A percentile compares a stretch with the other conserved stretches of the same genome.
phyloP scores from a whole-genome alignment of 2,888 invertebrate genomes.

The Phengaris arion region DNA sequence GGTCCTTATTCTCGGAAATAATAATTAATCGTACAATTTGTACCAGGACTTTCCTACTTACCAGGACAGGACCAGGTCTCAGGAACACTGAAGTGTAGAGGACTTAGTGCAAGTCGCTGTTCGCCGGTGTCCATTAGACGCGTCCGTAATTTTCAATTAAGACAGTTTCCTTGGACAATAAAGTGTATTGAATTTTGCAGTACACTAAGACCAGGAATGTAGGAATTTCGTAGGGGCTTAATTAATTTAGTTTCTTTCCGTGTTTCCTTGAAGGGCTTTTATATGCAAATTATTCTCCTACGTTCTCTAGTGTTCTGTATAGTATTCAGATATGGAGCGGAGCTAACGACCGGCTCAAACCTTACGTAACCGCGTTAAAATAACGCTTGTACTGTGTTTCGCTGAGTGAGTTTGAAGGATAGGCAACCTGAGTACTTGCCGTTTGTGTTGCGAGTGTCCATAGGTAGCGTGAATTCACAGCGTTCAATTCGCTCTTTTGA shows the following conservation, averaged over 20 bases:
- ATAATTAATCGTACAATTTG: background rate
- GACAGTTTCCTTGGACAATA: slow-evolving; percentile 19
- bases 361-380: no score
- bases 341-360: no score
- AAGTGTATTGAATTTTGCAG: slow-evolving; percentile 24
- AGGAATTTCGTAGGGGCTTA: background rate
- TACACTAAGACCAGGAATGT: slow-evolving; percentile 3
- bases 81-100: slow-evolving; percentile 7
- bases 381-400: no score
- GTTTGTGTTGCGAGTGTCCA: no score
- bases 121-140: slow-evolving; percentile 26
- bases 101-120: slow-evolving; percentile 16
- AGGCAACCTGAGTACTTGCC: no score
- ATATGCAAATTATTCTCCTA: no score
- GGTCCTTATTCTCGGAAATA: background rate
- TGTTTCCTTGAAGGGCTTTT: background rate
- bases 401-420: no score
- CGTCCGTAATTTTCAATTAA: slow-evolving; percentile 28
- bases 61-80: background rate
- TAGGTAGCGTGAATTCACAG: no score
- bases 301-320: no score
- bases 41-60: background rate
- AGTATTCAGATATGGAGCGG: no score
- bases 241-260: background rate
- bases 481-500: no score